Evolutionary conservation across 2,888 invertebrate species (phyloP), one percentile per base, ranked within the genome.

Genomic region (Yponomeuta plumbellus): DNA sequence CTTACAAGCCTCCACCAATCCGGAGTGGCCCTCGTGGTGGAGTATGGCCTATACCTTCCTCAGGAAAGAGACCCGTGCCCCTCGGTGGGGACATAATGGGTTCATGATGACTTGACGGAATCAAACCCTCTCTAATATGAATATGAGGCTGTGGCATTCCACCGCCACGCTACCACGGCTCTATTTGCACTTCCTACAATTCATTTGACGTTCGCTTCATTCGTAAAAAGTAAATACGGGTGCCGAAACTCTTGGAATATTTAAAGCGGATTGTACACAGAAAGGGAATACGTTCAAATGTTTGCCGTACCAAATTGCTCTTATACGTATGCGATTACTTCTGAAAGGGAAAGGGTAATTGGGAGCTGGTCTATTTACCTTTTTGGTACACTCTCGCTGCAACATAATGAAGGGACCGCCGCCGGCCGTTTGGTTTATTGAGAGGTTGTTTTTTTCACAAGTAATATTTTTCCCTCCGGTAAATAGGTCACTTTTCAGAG

Each of bases 321-420:
- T 52, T 52, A 52, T 52, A 52, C 44, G 44, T 52, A 52, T 52
- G 44, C 44, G 44, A 52, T 52, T 52, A 52, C 44, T 52, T 52
- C 17, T 52, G 44, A 52, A 52, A 52, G 44, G 44, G 17, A 52
- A 52, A 52, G 17, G 44, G 44, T 52, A 52, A 52, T 52, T 52
- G 44, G 44, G 44, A 52, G 17, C 44, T 17, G 17, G 44, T 52
- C 44, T 52, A 52, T 52, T 52, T 52, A 13, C 44, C 44, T 17
- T 52, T 52, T 17, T 8, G 44, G 44, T 17, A 52, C 44, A 52
- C 44, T 52, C 17, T 52, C 5, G 17, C 44, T 52, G 44, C 44
- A 52, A 17, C 44, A 17, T 52, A 52, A 52, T 52, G 44, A 52
- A 52, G 17, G 44, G 44, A 52, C 34, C 34, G 34, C 34, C 34